phyloP scores from a whole-genome alignment of 1,140 invertebrate genomes.

The Lordiphosa collinella region DNA sequence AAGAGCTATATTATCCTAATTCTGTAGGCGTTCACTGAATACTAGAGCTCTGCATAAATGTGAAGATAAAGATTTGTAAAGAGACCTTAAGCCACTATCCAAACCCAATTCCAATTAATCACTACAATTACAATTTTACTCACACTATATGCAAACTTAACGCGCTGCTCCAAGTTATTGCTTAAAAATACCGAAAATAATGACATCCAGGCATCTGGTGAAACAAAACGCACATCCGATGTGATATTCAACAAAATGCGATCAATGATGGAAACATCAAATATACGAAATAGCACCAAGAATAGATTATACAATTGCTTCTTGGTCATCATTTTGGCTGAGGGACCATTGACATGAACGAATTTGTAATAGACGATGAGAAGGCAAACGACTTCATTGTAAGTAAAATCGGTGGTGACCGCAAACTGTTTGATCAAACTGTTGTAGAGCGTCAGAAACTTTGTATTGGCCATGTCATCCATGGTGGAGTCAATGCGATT shows the following conservation, averaged over 20 bases:
- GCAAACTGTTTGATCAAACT: slow-evolving; percentile 40
- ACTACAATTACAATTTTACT: too few relatives aligned
- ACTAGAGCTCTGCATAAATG: too few relatives aligned
- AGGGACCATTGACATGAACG: slow-evolving; percentile 50
- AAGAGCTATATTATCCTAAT: too few relatives aligned
- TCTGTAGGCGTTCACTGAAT: too few relatives aligned
- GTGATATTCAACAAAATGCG: slow-evolving; percentile 64
- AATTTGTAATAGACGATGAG: slow-evolving; percentile 75
- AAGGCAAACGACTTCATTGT: slow-evolving; percentile 54
- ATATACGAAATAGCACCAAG: slow-evolving; percentile 56
- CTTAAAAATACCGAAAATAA: slow-evolving; percentile 61
- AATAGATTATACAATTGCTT: slow-evolving; percentile 66
- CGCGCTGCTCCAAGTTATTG: slow-evolving; percentile 43
- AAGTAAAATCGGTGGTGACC: slow-evolving; percentile 37
- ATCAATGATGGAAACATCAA: slow-evolving; percentile 63
- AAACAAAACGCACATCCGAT: slow-evolving; percentile 46
- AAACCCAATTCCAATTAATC: too few relatives aligned
- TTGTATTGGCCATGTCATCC: slow-evolving; percentile 72
- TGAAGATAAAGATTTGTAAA: too few relatives aligned
- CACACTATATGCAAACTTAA: slow-evolving; percentile 59
- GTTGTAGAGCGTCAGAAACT: slow-evolving; percentile 55
- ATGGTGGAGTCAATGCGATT: slow-evolving; percentile 67
- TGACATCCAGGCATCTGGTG: slow-evolving; percentile 61
- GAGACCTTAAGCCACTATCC: too few relatives aligned
- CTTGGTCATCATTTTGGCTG: slow-evolving; percentile 58